Evolutionary conservation across 2,797 vertebrate genomes (phyloP).

Genomic region (Rhodeus uyekii): DNA sequence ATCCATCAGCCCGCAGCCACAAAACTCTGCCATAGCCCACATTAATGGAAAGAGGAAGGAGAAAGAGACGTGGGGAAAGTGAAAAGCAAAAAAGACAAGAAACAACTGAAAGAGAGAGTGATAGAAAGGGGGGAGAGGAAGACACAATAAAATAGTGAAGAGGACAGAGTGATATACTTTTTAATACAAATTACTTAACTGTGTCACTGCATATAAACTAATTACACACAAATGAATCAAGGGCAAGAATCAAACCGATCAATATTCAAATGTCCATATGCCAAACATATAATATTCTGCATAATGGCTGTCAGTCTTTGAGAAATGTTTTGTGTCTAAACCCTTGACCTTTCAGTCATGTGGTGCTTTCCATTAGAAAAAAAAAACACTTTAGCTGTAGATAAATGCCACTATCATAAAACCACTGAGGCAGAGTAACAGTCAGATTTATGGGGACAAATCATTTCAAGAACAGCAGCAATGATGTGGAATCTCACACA

Average conservation of each 20-base stretch:
- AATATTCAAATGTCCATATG: background rate
- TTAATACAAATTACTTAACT: background rate
- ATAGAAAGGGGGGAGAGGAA: background rate
- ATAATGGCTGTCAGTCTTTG: background rate
- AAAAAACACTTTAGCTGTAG: conserved; percentile 30
- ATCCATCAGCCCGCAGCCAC: conserved; percentile 54
- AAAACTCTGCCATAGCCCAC: conserved; percentile 37
- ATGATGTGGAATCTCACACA: conserved; percentile 22
- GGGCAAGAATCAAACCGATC: background rate
- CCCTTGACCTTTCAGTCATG: conserved; percentile 48
- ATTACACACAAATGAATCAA: background rate
- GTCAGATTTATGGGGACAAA: conserved; percentile 7
- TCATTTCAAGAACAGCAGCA: conserved; percentile 8
- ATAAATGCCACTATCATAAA: conserved; percentile 46
- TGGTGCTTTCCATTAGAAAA: conserved; percentile 2
- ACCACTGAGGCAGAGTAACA: conserved; percentile 22
- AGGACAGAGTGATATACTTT: background rate
- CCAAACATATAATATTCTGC: background rate
- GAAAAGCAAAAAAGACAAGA: conserved; percentile 22
- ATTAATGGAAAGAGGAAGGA: conserved; percentile 45
- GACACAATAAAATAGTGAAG: background rate
- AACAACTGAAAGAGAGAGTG: conserved; percentile 8
- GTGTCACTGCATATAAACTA: background rate
- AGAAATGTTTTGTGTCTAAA: conserved; percentile 22
- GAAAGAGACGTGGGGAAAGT: conserved; percentile 11